phyloP scores from a whole-genome alignment of 2,797 vertebrate species.

The Synanceia verrucosa region DNA sequence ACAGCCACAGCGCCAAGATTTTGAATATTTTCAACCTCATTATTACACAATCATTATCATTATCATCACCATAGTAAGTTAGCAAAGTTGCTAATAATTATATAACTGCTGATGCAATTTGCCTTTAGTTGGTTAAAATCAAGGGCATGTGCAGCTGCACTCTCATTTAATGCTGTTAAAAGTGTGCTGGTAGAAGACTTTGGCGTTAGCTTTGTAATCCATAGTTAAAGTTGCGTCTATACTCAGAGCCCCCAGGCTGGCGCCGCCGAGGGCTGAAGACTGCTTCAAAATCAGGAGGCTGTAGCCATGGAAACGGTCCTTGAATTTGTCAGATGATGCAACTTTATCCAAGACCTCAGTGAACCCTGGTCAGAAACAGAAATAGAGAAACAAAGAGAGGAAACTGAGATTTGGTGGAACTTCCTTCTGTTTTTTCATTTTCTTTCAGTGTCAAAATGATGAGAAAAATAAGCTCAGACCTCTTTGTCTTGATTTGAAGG shows the following conservation, averaged over 20 bases:
- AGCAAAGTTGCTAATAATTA: neutral
- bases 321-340: constrained; percentile 47
- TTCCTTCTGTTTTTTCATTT: neutral
- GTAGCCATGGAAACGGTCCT: constrained; percentile 81
- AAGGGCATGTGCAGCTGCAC: neutral
- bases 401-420: neutral
- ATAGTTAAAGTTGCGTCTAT: constrained; percentile 77
- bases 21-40: neutral
- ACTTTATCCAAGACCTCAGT: constrained; percentile 76
- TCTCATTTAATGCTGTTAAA: constrained; percentile 74
- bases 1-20: neutral
- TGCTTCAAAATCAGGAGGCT: constrained; percentile 85
- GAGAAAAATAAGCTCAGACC: rapidly evolving
- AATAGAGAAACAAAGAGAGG: neutral
- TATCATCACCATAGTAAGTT: neutral
- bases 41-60: neutral
- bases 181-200: constrained; percentile 85
- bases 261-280: constrained; percentile 89
- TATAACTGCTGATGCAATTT: rapidly evolving
- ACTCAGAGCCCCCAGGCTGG: constrained; percentile 84
- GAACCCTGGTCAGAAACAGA: constrained; percentile 82
- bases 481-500: neutral
- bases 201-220: constrained; percentile 81
- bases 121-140: neutral
- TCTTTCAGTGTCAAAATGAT: neutral